A percentile compares a stretch with the other conserved stretches of the same genome.
phyloP scores from a whole-genome alignment of 1,140 invertebrate species.

The Drosophila fuyamai region DNA sequence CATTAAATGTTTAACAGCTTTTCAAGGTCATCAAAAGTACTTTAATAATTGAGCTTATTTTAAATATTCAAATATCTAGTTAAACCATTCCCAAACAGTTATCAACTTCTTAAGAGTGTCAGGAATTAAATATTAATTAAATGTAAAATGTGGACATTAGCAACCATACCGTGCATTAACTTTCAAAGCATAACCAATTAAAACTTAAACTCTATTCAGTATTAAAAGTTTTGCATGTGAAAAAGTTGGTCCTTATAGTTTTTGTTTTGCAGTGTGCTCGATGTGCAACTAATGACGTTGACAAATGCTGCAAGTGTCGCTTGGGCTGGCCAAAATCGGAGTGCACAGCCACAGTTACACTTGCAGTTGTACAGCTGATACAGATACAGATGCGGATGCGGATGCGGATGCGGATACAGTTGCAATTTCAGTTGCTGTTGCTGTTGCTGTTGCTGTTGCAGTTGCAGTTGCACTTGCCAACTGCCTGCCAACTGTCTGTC shows the following conservation, averaged over 20 bases:
- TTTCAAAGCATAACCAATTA: not conserved
- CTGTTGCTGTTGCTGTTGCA: slow-evolving; percentile 4
- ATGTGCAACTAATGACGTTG: slow-evolving; percentile 44
- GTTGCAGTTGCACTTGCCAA: slow-evolving; percentile 38
- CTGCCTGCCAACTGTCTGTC: slow-evolving; percentile 29
- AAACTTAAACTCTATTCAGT: not conserved
- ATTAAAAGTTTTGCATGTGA: not conserved
- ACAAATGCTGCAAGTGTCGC: slow-evolving; percentile 24
- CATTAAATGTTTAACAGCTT: too few relatives aligned
- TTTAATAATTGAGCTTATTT: too few relatives aligned
- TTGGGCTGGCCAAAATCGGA: slow-evolving; percentile 12
- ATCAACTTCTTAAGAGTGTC: too few relatives aligned
- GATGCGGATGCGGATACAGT: not conserved
- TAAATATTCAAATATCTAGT: too few relatives aligned
- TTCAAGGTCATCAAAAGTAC: too few relatives aligned
- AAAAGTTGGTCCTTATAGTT: not conserved
- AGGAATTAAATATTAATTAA: too few relatives aligned
- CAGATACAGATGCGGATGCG: slow-evolving; percentile 9
- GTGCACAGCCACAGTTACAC: not conserved
- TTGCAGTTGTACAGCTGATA: not conserved
- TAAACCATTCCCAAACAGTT: too few relatives aligned
- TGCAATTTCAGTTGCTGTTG: slow-evolving; percentile 3
- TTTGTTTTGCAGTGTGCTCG: not conserved
- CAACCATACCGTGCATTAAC: too few relatives aligned
- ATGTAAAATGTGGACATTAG: too few relatives aligned